Evolutionary conservation across 2,113 vertebrate species (phyloP).

Genomic region (Bostrychus sinensis): DNA sequence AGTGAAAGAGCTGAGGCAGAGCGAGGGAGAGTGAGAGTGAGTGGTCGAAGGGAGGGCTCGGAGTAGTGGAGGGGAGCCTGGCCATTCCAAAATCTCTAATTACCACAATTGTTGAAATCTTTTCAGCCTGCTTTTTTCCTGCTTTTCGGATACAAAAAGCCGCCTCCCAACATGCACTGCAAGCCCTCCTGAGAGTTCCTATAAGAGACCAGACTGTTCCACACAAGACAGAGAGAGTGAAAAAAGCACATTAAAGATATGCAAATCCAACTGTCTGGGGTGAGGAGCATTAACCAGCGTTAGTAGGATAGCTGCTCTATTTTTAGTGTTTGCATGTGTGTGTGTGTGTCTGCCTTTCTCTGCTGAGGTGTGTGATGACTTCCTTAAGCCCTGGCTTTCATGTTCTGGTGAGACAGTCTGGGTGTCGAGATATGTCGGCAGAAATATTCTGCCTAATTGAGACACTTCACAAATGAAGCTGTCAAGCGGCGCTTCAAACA

Average conservation of each 20-base stretch:
- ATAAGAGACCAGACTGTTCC: constrained; percentile 64
- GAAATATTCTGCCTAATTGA: constrained; percentile 79
- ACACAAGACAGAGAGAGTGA: constrained; percentile 53
- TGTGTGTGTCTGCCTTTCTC: constrained; percentile 50
- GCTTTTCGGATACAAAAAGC: constrained; percentile 61
- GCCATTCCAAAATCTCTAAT: constrained; percentile 77
- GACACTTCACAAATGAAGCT: constrained; percentile 77
- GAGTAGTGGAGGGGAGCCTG: constrained; percentile 29
- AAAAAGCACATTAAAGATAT: constrained; percentile 77
- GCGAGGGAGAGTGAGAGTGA: constrained; percentile 15
- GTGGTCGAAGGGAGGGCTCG: not conserved
- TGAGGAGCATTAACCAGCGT: constrained; percentile 75
- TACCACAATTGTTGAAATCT: constrained; percentile 73
- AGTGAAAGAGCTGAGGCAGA: constrained; percentile 63
- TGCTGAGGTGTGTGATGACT: constrained; percentile 78
- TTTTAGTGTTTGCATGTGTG: constrained; percentile 70
- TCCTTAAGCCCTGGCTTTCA: constrained; percentile 79
- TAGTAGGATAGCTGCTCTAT: constrained; percentile 76
- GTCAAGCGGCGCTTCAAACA: constrained; percentile 72
- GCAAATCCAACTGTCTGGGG: constrained; percentile 79
- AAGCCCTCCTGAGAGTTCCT: constrained; percentile 76
- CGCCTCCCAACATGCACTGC: constrained; percentile 69
- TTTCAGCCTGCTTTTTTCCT: constrained; percentile 65
- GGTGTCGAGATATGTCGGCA: constrained; percentile 70
- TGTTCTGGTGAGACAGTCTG: constrained; percentile 74